Base-by-base conservation (phyloP, 2,113 vertebrate genomes). In the Spea multiplicata region DNA sequence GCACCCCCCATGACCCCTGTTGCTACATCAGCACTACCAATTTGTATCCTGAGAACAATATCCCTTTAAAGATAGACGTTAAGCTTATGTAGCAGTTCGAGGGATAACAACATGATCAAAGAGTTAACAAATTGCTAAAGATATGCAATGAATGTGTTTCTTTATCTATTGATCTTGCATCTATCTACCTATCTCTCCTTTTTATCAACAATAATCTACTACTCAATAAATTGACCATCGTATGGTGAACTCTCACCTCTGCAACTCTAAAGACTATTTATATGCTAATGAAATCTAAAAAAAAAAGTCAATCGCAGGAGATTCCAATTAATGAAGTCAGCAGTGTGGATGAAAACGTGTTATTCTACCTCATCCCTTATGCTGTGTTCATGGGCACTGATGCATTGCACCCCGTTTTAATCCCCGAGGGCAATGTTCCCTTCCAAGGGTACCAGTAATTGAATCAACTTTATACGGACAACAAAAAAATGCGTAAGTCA, bases 241-340 rank as follows among this genome's bases (percentile, higher is more conserved):
- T 85, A 83, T 76, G 75, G 84, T 90, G 91, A 92, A 93, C 91
- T 88, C 80, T 92, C 86, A 83, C 86, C 92, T 89, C 91, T 84
- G 76, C 90, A 91, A 93, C 87, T 86, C 84, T 73, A 88, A 30
- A 90, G 85, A 88, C 93, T 92, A 95, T 96, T 94, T 92, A 95
- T 95, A 94, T 95, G 93, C 91, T 95, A 95, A 95, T 96, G 93
- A 91, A 89, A 89, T 91, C 91, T 93, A 92, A 90, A 93, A 89
- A 82, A 89, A 91, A 92, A 94, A 94, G 92, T 93, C 91, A 93
- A 92, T 94, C 91, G 90, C 84, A 82, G 88, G 89, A 88, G 89
- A 91, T 91, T 90, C 87, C 87, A 91, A 93, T 90, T 91, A 87
- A 89, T 85, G 84, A 88, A 92, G 89, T 94, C 93, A 92, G 93